Base-by-base conservation (phyloP, 2,113 vertebrate species). In the Paramisgurnus dabryanus region DNA sequence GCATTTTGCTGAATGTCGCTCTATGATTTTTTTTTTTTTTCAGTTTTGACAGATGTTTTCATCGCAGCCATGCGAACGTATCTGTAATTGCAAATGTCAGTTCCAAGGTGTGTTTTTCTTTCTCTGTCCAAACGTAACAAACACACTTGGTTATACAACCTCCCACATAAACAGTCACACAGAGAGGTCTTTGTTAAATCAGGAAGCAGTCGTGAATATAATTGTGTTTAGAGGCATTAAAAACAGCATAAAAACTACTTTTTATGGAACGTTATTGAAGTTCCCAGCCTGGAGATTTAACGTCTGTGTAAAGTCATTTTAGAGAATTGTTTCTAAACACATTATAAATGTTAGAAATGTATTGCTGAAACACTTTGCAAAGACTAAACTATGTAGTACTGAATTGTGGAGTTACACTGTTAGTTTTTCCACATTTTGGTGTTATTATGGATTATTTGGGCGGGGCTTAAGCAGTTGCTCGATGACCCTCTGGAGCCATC, bases 141-240 rank as follows among this genome's bases (percentile, higher is more conserved):
- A 58, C 75, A 57, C 47, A 71, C 34, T 65, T 63, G 72, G 49
- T 40, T 50, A 60, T 40, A 72, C 57, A 82, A 78, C 22, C 75
- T 74, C 57, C 40, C 41, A 43, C 57, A 12, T 22, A 61, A 57
- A 72, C 17, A n/a, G 0, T 0, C 18, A 27, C 50, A 66, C 49
- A 49, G 18, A 72, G 9, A 45, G 67, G 10, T 7, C 71, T 45
- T 47, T 66, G 58, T 50, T 49, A 18, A 50, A 63, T 12, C 41
- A 34, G 55, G 18, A 7, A 66, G 49, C 27, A 3, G 8, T 41
- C 49, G 13, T 74, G 45, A 40, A 74, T 22, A 74, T 61, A 61
- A 60, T 45, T 45, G 40, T 49, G 13, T 66, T 66, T 39, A 45
- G 6, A 9, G 27, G 27, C 27, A 34, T 34, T 34, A 34, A 67